A percentile compares a stretch with the other conserved stretches of the same genome.
Evolutionary conservation across 2,888 invertebrate genomes (phyloP).

Genomic region (Pogonocherus hispidulus): DNA sequence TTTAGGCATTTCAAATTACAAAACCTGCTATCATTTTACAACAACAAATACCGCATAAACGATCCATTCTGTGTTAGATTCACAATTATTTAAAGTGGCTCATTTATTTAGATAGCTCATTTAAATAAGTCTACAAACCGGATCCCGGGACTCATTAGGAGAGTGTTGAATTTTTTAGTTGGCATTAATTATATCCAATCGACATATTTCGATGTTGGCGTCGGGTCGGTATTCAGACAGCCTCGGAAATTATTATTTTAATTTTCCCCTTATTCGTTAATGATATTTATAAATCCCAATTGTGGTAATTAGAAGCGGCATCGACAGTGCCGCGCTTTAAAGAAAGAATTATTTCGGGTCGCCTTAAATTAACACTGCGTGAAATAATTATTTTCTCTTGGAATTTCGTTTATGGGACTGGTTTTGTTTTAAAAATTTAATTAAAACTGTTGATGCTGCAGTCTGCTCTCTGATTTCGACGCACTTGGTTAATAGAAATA

Average conservation of each 20-base stretch:
- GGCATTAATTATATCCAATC: constrained; percentile 57
- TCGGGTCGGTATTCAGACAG: constrained; percentile 15
- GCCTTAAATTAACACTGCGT: constrained; percentile 30
- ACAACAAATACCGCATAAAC: constrained; percentile 3
- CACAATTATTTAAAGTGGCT: constrained; percentile 55
- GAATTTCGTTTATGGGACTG: constrained; percentile 21
- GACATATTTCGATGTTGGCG: constrained; percentile 37
- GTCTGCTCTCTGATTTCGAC: neutral
- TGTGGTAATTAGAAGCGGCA: constrained; percentile 48
- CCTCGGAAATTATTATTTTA: constrained; percentile 48
- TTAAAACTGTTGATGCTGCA: constrained; percentile 26
- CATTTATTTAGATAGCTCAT: constrained; percentile 57
- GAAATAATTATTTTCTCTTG: constrained; percentile 30
- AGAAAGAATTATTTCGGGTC: constrained; percentile 30
- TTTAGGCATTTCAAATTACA: constrained; percentile 20
- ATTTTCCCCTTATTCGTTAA: constrained; percentile 43
- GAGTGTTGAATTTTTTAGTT: constrained; percentile 55
- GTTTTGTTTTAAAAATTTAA: constrained; percentile 31
- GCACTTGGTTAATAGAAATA: constrained; percentile 1
- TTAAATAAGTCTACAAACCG: constrained; percentile 59
- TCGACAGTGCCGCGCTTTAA: constrained; percentile 34
- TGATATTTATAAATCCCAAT: constrained; percentile 48
- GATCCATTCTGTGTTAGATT: constrained; percentile 51
- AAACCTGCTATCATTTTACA: constrained; percentile 2
- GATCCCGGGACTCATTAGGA: constrained; percentile 58